Evolutionary conservation across 2,797 vertebrate genomes (phyloP).

Genomic region (Leuciscus waleckii): DNA sequence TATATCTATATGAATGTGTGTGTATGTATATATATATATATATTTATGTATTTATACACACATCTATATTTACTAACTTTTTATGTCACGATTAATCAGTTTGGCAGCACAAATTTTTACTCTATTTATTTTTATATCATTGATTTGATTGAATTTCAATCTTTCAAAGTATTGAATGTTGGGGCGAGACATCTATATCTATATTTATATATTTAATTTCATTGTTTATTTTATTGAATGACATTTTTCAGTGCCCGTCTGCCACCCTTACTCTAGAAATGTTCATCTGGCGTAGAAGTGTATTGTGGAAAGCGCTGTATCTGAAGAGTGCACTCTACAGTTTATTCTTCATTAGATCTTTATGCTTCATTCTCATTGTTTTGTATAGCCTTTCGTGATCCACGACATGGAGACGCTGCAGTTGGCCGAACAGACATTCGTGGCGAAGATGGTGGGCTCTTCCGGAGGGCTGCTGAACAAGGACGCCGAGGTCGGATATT

Average conservation of each 20-base stretch:
- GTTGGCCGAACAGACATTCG: conserved; percentile 86
- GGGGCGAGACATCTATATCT: neutral
- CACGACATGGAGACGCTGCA: conserved; percentile 89
- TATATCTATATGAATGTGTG: too few relatives aligned
- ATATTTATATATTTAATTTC: neutral
- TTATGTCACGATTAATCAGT: neutral
- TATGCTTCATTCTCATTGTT: conserved; percentile 5
- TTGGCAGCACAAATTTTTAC: neutral
- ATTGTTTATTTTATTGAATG: neutral
- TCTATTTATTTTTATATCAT: neutral
- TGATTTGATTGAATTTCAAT: neutral
- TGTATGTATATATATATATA: too few relatives aligned
- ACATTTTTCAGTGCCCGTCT: neutral
- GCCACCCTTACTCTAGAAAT: neutral
- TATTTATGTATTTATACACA: too few relatives aligned
- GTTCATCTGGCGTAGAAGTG: neutral
- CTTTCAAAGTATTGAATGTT: neutral
- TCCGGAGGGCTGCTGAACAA: conserved; percentile 84
- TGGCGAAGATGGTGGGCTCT: conserved; percentile 80
- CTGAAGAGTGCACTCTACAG: too few relatives aligned
- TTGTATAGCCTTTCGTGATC: conserved; percentile 84
- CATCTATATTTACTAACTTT: too few relatives aligned
- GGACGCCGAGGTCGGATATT: conserved; percentile 87
- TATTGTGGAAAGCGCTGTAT: neutral
- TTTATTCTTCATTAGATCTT: neutral